Evolutionary conservation across 2,113 vertebrate genomes (phyloP), one percentile per base, ranked within the genome.

Genomic region (Pitta sordida): DNA sequence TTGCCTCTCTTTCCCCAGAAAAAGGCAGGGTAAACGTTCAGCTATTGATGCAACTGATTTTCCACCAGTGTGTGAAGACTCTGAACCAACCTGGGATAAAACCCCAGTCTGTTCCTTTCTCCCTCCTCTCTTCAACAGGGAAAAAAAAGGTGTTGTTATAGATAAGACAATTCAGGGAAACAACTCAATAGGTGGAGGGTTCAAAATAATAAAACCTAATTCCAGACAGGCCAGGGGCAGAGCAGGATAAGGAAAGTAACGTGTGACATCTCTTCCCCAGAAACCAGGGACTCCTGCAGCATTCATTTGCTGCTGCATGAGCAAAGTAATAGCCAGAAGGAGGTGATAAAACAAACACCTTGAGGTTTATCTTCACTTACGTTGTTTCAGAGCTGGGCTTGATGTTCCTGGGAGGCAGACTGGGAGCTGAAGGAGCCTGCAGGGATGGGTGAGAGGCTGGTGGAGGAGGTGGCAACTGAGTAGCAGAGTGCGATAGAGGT

Each of bases 371-470:
- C 39, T 73, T 90, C 62, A 88, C 97, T 97, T 96, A 98, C 97
- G 7, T 93, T 22, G 88, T n/a, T 75, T 97, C 97, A 81, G 93
- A 64, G 29, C 37, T 73, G 71, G 93, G 91, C 29, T 97, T 98
- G 64, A 94, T 84, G 48, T 97, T 98, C 86, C 99, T 98, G 39
- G 98, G 98, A 36, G 99, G 99, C 59, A 99, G 97, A 82, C 85
- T 98, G 23, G 99, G 99, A 63, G 96, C 77, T 71, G 84, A 55
- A 8, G 62, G 5, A 4, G 17, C 1, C 29, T 94, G 95, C 55
- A 88, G 5, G 9, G 77, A 49, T 4, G 97, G 89, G 49, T 96
- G 95, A 53, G 86, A 93, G 14, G 86, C 82, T 67, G 97, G 90
- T 29, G 97, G 71, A 41, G 91, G 86, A 44, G 93, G 27, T 3